Base-by-base conservation (phyloP, 2,888 invertebrate species). In the Scotopteryx bipunctaria region DNA sequence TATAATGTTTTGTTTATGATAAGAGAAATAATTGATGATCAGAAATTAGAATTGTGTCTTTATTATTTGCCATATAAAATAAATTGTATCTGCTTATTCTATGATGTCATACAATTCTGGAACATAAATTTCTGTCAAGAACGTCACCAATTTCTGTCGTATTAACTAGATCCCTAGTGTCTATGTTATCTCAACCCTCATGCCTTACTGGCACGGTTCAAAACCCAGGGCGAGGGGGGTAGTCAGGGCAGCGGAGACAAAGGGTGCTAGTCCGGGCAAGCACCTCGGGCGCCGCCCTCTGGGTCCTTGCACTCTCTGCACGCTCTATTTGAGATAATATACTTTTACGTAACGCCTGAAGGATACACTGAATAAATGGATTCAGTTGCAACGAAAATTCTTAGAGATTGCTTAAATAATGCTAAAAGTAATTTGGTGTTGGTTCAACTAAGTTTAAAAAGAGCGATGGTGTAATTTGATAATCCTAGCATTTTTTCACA, bases 181-280 rank as follows among this genome's bases (percentile, higher is more conserved):
- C 13, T 47, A 25, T 40, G 25, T 38, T 33, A 37, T 36, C 33
- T 33, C 40, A 51, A 57, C 61, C 57, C 51, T 57, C 56, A 63
- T 70, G 71, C 50, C 72, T 74, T 74, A 78, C 73, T 81, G 71
- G 71, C 76, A 76, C 70, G 67, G 70, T 75, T 73, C 69, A 72
- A 63, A 60, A 58, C 53, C 66, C 67, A 59, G 57, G 51, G 51
- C 62, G 60, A 62, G 59, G 55, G 53, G 63, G 69, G 54, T 61
- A 50, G 63, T 51, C 37, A 38, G 42, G 45, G 52, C 48, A 40
- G 38, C 27, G 16, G 56, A 74, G 74, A 86, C 83, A 86, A 85
- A 82, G 80, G 76, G 73, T 78, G 73, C 77, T 80, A 72, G 71
- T 57, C 64, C 70, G 83, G 81, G 67, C 83, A 80, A 73, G 73